Conservation (phyloP, 2,797 vertebrate species). For the Knipowitschia caucasica region DNA sequence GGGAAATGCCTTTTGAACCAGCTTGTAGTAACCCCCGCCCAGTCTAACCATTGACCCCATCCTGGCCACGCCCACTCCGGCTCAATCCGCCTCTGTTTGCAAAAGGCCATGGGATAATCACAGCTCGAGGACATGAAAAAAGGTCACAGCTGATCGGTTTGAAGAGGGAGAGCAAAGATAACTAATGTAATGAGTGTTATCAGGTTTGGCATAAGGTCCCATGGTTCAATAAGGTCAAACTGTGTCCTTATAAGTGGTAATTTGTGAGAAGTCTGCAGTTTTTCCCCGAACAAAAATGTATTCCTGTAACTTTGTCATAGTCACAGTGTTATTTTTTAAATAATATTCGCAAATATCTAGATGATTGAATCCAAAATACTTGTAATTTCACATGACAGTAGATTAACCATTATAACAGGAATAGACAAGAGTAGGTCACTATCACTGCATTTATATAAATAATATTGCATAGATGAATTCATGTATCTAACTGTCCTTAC, state of each 20-base stretch:
- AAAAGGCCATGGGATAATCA: slow-evolving; percentile 13
- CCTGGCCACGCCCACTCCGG: slow-evolving; percentile 22
- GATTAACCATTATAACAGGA: no score
- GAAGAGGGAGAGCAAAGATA: not conserved
- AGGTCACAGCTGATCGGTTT: slow-evolving; percentile 4
- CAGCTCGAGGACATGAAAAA: slow-evolving; percentile 3
- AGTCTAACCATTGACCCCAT: slow-evolving; percentile 17
- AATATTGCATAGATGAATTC: no score
- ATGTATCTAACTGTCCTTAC: no score
- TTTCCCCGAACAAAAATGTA: no score
- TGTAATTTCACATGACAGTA: no score
- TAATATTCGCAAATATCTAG: no score
- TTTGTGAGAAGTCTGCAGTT: no score
- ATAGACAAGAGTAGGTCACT: no score
- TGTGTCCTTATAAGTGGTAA: slow-evolving; percentile 3
- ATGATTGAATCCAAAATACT: no score
- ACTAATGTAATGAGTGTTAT: not conserved
- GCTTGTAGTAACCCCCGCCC: slow-evolving; percentile 1
- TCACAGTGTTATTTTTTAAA: no score
- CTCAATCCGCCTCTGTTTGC: slow-evolving; percentile 19
- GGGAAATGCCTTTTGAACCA: slow-evolving; percentile 8
- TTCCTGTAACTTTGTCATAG: no score
- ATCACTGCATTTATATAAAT: no score
- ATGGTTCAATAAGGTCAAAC: not conserved
- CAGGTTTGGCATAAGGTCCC: not conserved